Evolutionary conservation across 1,140 invertebrate genomes (phyloP).

Genomic region (Calephelis virginiensis): DNA sequence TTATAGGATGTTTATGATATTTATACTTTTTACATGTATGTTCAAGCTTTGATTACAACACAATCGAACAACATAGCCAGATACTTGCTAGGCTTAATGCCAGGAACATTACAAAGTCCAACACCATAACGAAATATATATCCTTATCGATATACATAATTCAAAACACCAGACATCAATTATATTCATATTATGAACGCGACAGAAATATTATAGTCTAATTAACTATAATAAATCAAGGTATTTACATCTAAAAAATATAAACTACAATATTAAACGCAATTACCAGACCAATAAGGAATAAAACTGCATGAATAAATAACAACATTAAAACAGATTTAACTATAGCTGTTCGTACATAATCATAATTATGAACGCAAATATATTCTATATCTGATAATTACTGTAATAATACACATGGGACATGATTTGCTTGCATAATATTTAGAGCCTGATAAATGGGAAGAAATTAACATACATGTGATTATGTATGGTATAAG

Average conservation of each 20-base stretch:
- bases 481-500: too few species aligned
- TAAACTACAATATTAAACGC: neutral
- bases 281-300: neutral
- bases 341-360: neutral
- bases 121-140: slow-evolving; percentile 3
- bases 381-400: slow-evolving; percentile 15
- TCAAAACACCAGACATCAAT: neutral
- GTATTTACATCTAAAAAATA: neutral
- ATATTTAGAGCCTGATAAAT: slow-evolving; percentile 6
- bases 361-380: slow-evolving; percentile 8
- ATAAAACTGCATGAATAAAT: neutral
- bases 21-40: too few species aligned
- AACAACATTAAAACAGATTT: neutral
- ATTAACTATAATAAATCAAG: slow-evolving; percentile 3
- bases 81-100: neutral
- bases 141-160: slow-evolving; percentile 2
- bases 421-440: slow-evolving; percentile 6
- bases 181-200: slow-evolving; percentile 9
- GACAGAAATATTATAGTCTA: slow-evolving; percentile 9
- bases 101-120: slow-evolving; percentile 1
- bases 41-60: too few species aligned
- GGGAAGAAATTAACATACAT: neutral
- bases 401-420: slow-evolving; percentile 8
- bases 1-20: too few species aligned
- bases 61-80: too few species aligned